These are phyloP conservation scores for Phrynosoma blainvillii DNA, from an alignment of 2,113 vertebrate species.

Conservation along the genomic window DNA sequence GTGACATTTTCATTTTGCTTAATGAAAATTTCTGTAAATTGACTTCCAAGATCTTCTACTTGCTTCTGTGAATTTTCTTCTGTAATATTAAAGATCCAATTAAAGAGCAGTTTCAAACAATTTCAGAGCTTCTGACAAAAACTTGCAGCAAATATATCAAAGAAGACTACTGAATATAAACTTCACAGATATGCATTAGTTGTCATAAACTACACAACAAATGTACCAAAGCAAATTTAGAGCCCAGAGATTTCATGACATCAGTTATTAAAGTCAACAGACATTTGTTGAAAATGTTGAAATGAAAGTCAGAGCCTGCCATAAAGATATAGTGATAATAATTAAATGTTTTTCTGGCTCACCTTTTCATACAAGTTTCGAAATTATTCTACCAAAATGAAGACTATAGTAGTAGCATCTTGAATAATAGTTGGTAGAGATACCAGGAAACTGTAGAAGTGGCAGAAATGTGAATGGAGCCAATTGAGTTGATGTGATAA, in stretches of 20 bases:
- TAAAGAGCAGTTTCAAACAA: conserved; percentile 27
- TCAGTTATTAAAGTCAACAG: background rate
- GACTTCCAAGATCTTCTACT: conserved; percentile 89
- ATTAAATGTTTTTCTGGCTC: background rate
- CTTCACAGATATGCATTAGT: background rate
- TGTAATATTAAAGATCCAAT: conserved; percentile 70
- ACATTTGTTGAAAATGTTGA: background rate
- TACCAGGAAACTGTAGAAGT: too few species aligned
- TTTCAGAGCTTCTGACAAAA: conserved; percentile 17
- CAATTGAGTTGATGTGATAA: too few species aligned
- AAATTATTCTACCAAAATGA: too few species aligned
- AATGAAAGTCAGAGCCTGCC: background rate
- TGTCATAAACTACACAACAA: background rate
- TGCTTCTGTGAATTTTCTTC: conserved; percentile 90
- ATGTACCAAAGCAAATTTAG: background rate
- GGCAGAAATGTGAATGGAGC: too few species aligned
- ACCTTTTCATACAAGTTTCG: background rate
- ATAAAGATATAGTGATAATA: background rate
- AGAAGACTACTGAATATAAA: background rate
- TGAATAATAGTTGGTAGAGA: too few species aligned
- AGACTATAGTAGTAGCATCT: too few species aligned
- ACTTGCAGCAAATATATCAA: background rate
- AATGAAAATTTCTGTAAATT: conserved; percentile 93
- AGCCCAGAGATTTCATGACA: background rate
- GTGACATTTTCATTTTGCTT: conserved; percentile 93